Base-by-base conservation (phyloP, 2,113 vertebrate species). In the Tringa solitaria region DNA sequence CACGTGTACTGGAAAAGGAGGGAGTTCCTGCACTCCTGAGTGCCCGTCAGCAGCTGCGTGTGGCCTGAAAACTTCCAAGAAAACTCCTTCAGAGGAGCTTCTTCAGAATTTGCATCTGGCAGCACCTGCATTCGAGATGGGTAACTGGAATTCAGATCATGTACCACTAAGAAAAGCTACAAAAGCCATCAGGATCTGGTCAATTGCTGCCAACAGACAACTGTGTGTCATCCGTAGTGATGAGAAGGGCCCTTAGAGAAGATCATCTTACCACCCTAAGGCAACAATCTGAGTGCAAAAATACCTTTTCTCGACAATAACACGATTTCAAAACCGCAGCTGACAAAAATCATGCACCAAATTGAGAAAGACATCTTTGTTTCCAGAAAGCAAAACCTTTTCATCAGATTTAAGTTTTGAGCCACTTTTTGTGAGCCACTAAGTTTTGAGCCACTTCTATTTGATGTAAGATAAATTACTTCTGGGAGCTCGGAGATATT, bases 11-110 rank as follows among this genome's bases (percentile, higher is more conserved):
- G 72, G 81, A 84, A 87, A 92, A 84, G 70, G 70, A 95, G 74
- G 63, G 86, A 89, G 70, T 50, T 87, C 50, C 80, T 89, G 41
- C 6, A 27, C 67, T 84, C 69, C 80, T 91, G 87, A 89, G 91
- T 95, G 68, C 88, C 82, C 57, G n/a, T 81, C 53, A 95, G 95
- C 93, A 97, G 93, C 88, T 76, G 56, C 81, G 39, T 45, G 32
- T 35, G 56, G 77, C n/a, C 89, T 75, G 57, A 75, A 63, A 94
- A 56, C 32, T 95, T 95, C 73, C 84, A 87, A 39, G 45, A 84
- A 89, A 93, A 50, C 53, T 87, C 48, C 74, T 57, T 89, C 53
- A 54, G 53, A 72, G 8, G 5, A 9, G 16, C 20, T 79, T 59
- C 28, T 65, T 63, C 35, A 84, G 57, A 46, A 85, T 57, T 48